Evolutionary conservation across 2,888 invertebrate genomes (phyloP).

Genomic region (Copidosoma aretas): DNA sequence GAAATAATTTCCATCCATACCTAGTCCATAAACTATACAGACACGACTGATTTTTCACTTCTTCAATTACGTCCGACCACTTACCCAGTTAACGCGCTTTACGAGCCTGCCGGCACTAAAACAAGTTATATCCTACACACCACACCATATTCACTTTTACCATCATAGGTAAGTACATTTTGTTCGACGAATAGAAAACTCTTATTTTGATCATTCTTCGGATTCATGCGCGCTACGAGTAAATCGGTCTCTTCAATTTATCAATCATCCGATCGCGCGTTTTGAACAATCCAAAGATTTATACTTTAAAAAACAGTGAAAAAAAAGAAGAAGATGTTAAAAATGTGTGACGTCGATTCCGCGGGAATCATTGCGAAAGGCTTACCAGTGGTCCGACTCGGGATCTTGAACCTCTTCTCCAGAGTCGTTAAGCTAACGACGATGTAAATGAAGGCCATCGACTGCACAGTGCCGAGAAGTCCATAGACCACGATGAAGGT

Average conservation of each 20-base stretch:
- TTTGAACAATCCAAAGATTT: too few relatives aligned
- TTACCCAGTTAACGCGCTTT: constrained; percentile 31
- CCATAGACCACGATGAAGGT: constrained; percentile 70
- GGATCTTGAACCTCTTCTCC: constrained; percentile 74
- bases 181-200: constrained; percentile 1
- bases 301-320: too few relatives aligned
- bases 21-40: not conserved
- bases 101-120: constrained; percentile 7
- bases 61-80: constrained; percentile 34
- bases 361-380: too few relatives aligned
- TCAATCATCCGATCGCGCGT: not conserved
- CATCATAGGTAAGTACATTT: not conserved
- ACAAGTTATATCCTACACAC: not conserved
- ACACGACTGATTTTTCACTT: constrained; percentile 29
- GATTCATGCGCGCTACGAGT: too few relatives aligned
- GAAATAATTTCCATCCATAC: constrained; percentile 12
- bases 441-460: constrained; percentile 72
- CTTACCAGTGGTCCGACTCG: constrained; percentile 72
- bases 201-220: not conserved
- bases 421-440: constrained; percentile 71
- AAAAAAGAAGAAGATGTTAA: not conserved
- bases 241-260: not conserved
- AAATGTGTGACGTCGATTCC: too few relatives aligned
- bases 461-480: constrained; percentile 70
- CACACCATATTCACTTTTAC: too few relatives aligned